These are phyloP conservation scores for Hemiscyllium ocellatum DNA, from an alignment of 2,113 vertebrate species.

Conservation along the genomic window DNA sequence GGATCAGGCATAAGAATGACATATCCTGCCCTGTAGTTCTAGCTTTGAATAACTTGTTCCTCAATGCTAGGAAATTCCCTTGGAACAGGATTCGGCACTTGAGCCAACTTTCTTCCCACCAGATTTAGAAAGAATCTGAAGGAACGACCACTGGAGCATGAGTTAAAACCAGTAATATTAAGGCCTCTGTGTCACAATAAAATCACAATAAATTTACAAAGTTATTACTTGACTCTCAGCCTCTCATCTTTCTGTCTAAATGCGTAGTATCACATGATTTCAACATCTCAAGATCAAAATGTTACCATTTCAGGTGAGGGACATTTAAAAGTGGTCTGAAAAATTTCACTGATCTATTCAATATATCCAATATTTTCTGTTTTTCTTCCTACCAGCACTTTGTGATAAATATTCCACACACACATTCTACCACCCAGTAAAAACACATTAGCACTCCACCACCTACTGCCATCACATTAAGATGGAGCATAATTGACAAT, in stretches of 20 bases:
- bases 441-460: neutral
- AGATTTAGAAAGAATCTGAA: no score
- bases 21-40: no score
- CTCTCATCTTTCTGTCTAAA: neutral
- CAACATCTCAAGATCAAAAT: neutral
- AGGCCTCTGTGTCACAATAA: neutral
- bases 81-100: no score
- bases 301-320: no score
- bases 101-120: no score
- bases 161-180: neutral
- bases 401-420: neutral
- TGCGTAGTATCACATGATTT: neutral
- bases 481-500: slow-evolving; percentile 5
- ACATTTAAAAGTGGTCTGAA: no score
- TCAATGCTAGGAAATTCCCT: no score
- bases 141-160: neutral
- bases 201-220: neutral
- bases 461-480: slow-evolving; percentile 2
- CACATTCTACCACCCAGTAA: neutral
- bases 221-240: neutral
- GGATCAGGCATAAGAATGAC: no score
- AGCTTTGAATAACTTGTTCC: no score
- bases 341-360: no score
- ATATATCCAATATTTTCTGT: no score
- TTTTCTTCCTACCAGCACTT: neutral